phyloP scores from a whole-genome alignment of 2,113 vertebrate genomes.

The Mirounga angustirostris region DNA sequence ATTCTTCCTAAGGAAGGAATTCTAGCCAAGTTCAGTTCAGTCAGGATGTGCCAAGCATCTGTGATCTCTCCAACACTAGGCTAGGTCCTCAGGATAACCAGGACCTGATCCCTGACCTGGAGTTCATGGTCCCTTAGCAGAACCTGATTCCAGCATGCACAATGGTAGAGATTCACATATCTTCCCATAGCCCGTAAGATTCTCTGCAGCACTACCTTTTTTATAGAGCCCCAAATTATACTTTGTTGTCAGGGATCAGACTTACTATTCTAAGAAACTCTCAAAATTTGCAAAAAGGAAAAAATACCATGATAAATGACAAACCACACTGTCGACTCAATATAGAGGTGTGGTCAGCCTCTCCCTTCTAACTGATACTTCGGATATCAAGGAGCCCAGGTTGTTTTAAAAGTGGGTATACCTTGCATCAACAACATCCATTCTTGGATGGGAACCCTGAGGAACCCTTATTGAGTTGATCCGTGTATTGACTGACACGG shows the following conservation, averaged over 20 bases:
- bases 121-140: not conserved
- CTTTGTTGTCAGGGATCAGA: not conserved
- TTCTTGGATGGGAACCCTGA: not conserved
- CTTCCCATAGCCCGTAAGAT: not conserved
- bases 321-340: not conserved
- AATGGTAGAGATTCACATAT: not conserved
- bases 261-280: not conserved
- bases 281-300: not conserved
- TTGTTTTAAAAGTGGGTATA: not conserved
- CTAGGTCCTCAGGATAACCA: not conserved
- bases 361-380: not conserved
- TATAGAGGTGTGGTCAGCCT: not conserved
- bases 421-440: not conserved
- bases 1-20: not conserved
- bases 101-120: not conserved
- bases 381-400: not conserved
- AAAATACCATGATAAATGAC: not conserved
- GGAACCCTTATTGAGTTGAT: not conserved
- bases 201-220: not conserved
- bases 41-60: not conserved
- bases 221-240: not conserved
- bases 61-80: not conserved
- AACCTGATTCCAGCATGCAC: rapidly evolving
- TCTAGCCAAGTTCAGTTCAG: not conserved
- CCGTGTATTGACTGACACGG: not conserved